Evolutionary conservation across 2,888 invertebrate species (phyloP), one percentile per base, ranked within the genome.

Genomic region (Napeogenes inachia): DNA sequence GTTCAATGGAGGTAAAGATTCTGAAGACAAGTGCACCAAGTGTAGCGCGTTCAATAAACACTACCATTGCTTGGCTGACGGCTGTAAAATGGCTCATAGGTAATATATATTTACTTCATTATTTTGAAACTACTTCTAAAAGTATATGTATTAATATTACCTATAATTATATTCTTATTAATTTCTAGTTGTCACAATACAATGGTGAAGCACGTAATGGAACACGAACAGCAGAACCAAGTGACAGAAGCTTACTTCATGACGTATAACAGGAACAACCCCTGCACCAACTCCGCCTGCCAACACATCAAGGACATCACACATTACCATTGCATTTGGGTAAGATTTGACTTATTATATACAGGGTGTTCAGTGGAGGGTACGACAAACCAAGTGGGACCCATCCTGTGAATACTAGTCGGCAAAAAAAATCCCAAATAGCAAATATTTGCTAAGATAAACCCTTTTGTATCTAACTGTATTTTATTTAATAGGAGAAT

Each of bases 251-350:
- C 95, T 3, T 94, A 94, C 76, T 95, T 93, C 79, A 93, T 93
- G 78, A 92, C 92, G 0, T 92, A 92, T 56, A 92, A 93, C 3
- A 92, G 94, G 57, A 92, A 92, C 64, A 93, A 92, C 58, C 91
- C 90, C 0, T 94, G 94, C 73, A 92, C 92, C 59, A 94, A 92
- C 70, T 93, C 94, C 33, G 91, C 91, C 45, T 95, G 95, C 74
- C 93, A 94, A 55, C 95, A 95, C 74, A 94, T 94, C 62, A 92
- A 94, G 71, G 94, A 94, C 68, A 95, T 95, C 68, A 95, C 94
- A 57, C 97, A 97, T 77, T 97, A 95, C 76, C 97, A 98, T 79
- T 98, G 97, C 87, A 95, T 94, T 77, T 96, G 96, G 96, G 95
- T 95, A 88, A 87, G 92, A 69, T 33, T 58, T 38, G 42, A 13